A percentile compares a stretch with the other conserved stretches of the same genome.
Conservation (phyloP, 2,113 vertebrate genomes). For the Oncorhynchus tshawytscha region DNA sequence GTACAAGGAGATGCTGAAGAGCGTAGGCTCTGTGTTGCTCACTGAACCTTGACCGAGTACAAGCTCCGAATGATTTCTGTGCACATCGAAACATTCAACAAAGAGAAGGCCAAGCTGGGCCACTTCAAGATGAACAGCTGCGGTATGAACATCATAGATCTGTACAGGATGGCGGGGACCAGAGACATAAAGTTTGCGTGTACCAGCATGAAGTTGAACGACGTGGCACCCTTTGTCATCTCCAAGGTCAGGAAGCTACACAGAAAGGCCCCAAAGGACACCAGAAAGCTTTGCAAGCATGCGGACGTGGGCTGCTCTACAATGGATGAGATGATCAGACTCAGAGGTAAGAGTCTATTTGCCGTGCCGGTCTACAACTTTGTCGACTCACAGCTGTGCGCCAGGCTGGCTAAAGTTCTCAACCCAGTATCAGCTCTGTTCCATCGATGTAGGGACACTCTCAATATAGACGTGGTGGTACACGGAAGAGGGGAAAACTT, state of each 20-base stretch:
- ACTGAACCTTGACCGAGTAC: background rate
- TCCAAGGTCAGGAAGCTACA: background rate
- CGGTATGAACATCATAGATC: background rate
- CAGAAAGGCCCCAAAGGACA: background rate
- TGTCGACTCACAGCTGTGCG: too few relatives aligned
- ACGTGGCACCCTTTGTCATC: background rate
- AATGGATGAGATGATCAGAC: background rate
- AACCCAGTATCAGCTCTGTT: background rate
- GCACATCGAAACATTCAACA: background rate
- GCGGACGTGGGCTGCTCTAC: background rate
- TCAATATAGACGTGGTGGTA: slow-evolving; percentile 2
- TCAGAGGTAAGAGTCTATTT: background rate
- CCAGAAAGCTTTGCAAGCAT: background rate
- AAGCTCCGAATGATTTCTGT: background rate
- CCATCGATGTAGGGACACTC: background rate
- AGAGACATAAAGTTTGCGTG: background rate
- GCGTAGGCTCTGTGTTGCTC: background rate
- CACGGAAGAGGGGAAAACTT: slow-evolving; percentile 3
- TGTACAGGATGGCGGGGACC: background rate
- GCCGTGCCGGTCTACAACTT: background rate
- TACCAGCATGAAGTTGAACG: background rate
- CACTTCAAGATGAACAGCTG: background rate
- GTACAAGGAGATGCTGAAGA: background rate
- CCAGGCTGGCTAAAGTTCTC: too few relatives aligned
- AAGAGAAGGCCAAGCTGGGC: background rate